Evolutionary conservation across 2,888 invertebrate species (phyloP), one percentile per base, ranked within the genome.

Genomic region (Nezara viridula): DNA sequence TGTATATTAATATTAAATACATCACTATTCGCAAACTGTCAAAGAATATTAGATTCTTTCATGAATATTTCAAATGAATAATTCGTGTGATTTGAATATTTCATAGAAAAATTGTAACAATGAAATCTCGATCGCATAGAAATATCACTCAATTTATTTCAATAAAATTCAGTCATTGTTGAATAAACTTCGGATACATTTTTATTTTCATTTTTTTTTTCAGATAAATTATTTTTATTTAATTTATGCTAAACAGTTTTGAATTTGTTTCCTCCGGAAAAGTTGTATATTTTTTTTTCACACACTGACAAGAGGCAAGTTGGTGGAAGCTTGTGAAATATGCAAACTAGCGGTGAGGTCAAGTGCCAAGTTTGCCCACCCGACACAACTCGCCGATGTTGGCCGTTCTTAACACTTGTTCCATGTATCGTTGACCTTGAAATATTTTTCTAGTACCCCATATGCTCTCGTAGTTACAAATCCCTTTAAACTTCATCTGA

Each of bases 371-470:
- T 66, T 66, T 32, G 32, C 32, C 66, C 16, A 32, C 16, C 19
- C 10, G 66, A 66, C 66, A 66, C 66, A 66, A 32, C 66, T 32
- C 66, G 66, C 19, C 16, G 66, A 16, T 66, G 66, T 66, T 66
- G 19, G 2, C 66, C 66, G 32, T 66, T 19, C 19, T 44, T 24
- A 66, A 66, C 66, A 66, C 66, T 32, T 66, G 66, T 66, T 66
- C 66, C 66, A 10, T 66, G 66, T 66, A 66, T 66, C 32, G 32
- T 66, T 66, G 32, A 32, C 66, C 66, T 66, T 66, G 66, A 66
- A 66, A 66, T 66, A 66, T 66, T 66, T 66, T 66, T 66, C 66
- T 32, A 2, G 19, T 3, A 27, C 32, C 32, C 32, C 66, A 66
- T 66, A 32, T 32, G 32, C 27, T 66, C 32, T 16, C 66, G 32